A percentile compares a stretch with the other conserved stretches of the same genome.
Conservation (phyloP, 2,888 invertebrate genomes). For the Acanthosepion pharaonis region DNA sequence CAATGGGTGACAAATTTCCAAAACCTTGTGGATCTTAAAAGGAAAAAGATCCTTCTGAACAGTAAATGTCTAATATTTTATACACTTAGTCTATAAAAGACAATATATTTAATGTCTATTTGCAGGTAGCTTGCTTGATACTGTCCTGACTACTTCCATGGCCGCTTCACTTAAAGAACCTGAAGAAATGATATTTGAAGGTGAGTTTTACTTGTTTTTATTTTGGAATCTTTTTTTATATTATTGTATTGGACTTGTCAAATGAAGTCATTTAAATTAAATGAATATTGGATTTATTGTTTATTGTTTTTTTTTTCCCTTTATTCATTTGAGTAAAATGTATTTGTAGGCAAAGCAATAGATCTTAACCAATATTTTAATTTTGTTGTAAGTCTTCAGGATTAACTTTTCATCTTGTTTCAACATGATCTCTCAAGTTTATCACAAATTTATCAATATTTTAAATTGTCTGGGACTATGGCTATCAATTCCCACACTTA, state of each 20-base stretch:
- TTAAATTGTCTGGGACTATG: too few relatives aligned
- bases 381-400: too few relatives aligned
- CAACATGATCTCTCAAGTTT: background rate
- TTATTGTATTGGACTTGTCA: background rate
- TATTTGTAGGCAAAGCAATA: too few relatives aligned
- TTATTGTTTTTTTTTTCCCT: background rate
- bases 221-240: background rate
- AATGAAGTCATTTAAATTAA: background rate
- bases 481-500: too few relatives aligned
- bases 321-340: too few relatives aligned
- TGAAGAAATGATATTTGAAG: constrained; percentile 11
- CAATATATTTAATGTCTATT: background rate
- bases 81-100: too few relatives aligned
- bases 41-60: too few relatives aligned
- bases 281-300: background rate
- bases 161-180: background rate
- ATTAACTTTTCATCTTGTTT: background rate
- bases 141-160: background rate
- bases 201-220: background rate
- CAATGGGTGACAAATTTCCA: too few relatives aligned
- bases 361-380: too few relatives aligned
- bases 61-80: too few relatives aligned
- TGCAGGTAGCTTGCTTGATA: background rate
- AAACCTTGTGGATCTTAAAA: too few relatives aligned
- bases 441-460: too few relatives aligned